Conservation (phyloP, 2,797 vertebrate genomes). For the Telmatherina bonti region DNA sequence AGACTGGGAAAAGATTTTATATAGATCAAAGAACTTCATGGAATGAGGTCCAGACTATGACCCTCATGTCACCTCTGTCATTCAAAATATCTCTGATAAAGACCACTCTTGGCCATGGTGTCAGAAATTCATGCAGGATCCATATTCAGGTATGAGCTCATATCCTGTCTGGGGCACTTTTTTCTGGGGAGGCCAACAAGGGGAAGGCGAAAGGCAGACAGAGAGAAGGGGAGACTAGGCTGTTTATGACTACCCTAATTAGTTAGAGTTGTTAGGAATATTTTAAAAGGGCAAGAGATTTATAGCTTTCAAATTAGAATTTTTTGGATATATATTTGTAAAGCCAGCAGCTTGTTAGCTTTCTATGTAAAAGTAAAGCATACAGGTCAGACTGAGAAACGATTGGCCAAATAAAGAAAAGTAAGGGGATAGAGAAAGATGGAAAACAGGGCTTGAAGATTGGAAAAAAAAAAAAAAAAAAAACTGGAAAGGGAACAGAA, state of each 20-base stretch:
- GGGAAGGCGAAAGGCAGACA: constrained; percentile 46
- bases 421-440: constrained; percentile 21
- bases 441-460: constrained; percentile 25
- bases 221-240: constrained; percentile 50
- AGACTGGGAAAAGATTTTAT: constrained; percentile 39
- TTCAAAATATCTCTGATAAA: constrained; percentile 64
- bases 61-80: constrained; percentile 49
- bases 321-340: background rate
- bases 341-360: constrained; percentile 18
- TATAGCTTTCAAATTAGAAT: constrained; percentile 48
- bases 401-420: constrained; percentile 14
- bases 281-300: constrained; percentile 38
- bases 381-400: constrained; percentile 34
- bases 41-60: constrained; percentile 42
- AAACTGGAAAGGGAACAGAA: constrained; percentile 16
- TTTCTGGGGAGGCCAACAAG: constrained; percentile 56
- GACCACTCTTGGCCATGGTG: constrained; percentile 50
- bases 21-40: constrained; percentile 52
- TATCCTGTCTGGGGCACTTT: constrained; percentile 78
- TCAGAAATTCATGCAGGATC: constrained; percentile 60
- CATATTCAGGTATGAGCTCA: constrained; percentile 80
- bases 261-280: constrained; percentile 62
- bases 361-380: background rate
- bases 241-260: constrained; percentile 50
- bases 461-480: constrained; percentile 22